Evolutionary conservation across 2,113 vertebrate species (phyloP).

Genomic region (Ceratotherium simum): DNA sequence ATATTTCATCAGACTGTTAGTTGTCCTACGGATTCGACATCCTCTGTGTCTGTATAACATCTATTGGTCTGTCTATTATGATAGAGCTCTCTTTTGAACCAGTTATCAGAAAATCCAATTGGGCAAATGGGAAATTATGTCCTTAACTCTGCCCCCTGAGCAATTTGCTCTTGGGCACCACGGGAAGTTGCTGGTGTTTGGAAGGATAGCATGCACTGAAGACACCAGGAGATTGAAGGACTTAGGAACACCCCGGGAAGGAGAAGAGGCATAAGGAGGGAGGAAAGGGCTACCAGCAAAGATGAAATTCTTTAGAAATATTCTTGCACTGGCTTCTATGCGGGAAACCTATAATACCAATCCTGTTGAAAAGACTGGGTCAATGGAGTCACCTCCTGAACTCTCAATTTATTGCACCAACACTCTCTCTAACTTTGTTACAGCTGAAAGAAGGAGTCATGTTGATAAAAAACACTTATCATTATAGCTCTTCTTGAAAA

Average conservation of each 20-base stretch:
- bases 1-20: not conserved
- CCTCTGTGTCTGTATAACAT: not conserved
- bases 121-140: conserved; percentile 31
- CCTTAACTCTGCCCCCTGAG: not conserved
- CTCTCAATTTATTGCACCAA: conserved; percentile 60
- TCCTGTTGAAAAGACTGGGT: conserved; percentile 52
- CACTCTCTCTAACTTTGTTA: conserved; percentile 57
- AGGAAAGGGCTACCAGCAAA: not conserved
- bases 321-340: conserved; percentile 37
- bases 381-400: conserved; percentile 51
- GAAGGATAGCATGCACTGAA: not conserved
- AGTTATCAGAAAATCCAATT: conserved; percentile 42
- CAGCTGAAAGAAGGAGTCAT: conserved; percentile 63
- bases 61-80: conserved; percentile 10
- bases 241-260: not conserved
- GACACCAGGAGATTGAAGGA: not conserved
- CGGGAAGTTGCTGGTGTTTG: not conserved
- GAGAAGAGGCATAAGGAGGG: not conserved
- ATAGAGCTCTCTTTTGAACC: conserved; percentile 32
- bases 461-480: conserved; percentile 80
- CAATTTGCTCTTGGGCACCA: not conserved
- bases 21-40: not conserved
- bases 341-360: conserved; percentile 51
- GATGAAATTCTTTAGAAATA: conserved; percentile 73
- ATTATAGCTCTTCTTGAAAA: conserved; percentile 65